Percentiles rank a stretch among this genome's conserved stretches.
Evolutionary conservation across 2,888 invertebrate species (phyloP).

Genomic region (Drosophila demipolita): DNA sequence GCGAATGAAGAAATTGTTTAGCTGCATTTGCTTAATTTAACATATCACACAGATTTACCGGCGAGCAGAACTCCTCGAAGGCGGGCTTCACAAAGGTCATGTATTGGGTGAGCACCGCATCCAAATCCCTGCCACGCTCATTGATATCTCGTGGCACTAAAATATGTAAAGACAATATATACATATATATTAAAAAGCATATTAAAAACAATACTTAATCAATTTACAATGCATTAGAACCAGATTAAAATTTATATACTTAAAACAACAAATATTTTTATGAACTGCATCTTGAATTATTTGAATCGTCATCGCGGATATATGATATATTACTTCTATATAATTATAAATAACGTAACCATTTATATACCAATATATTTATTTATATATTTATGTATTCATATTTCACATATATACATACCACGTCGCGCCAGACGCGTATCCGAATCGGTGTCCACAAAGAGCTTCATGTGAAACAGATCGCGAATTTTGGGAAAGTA

Average conservation of each 20-base stretch:
- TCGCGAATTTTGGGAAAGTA: constrained; percentile 98
- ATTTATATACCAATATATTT: not conserved
- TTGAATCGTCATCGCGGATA: not conserved
- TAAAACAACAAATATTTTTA: not conserved
- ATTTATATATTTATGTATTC: not conserved
- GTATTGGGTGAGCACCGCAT: constrained; percentile 97
- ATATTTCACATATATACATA: constrained; percentile 82
- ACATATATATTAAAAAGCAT: not conserved
- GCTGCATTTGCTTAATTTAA: not conserved
- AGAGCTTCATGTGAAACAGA: constrained; percentile 99
- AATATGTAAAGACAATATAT: constrained; percentile 56
- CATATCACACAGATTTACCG: constrained; percentile 87
- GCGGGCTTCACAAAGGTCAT: constrained; percentile 99
- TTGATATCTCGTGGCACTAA: constrained; percentile 97
- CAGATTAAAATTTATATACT: not conserved
- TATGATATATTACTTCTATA: not conserved
- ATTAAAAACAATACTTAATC: not conserved
- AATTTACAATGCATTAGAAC: not conserved
- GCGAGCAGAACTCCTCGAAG: constrained; percentile 99
- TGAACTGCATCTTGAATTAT: not conserved
- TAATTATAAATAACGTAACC: not conserved
- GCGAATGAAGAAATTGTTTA: not conserved
- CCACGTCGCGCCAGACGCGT: constrained; percentile 98
- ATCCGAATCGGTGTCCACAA: constrained; percentile 99
- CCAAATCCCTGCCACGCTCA: constrained; percentile 96